Conservation (phyloP, 2,888 invertebrate genomes). For the Agriopis marginaria region DNA sequence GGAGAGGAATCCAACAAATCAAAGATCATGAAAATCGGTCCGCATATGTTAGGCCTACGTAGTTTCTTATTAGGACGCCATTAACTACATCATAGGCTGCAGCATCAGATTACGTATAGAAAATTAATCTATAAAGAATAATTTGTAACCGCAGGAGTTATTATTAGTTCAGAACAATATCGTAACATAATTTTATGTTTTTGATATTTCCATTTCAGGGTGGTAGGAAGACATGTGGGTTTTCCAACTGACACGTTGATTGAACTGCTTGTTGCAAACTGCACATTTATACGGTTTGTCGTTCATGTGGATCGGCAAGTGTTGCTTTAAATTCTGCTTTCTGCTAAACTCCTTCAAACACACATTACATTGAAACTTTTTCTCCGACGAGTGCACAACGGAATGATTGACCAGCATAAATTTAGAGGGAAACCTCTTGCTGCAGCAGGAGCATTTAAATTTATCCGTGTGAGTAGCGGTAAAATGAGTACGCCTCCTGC, state of each 20-base stretch:
- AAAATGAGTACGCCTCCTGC: slow-evolving; percentile 48
- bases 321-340: slow-evolving; percentile 37
- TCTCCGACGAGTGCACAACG: slow-evolving; percentile 39
- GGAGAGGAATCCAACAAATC: too few relatives aligned
- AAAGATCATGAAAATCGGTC: background rate
- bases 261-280: slow-evolving; percentile 42
- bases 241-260: slow-evolving; percentile 44
- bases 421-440: slow-evolving; percentile 37
- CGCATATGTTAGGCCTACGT: background rate
- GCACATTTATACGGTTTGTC: slow-evolving; percentile 42
- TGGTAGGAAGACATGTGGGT: slow-evolving; percentile 45
- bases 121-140: too few relatives aligned
- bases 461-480: slow-evolving; percentile 47
- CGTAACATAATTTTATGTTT: background rate
- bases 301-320: slow-evolving; percentile 41
- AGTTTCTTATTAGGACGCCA: background rate
- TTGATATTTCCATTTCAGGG: slow-evolving; percentile 21
- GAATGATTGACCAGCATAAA: slow-evolving; percentile 32
- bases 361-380: slow-evolving; percentile 37
- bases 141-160: background rate
- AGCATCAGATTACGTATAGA: too few relatives aligned
- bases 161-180: too few relatives aligned
- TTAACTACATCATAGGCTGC: background rate
- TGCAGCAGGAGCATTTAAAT: slow-evolving; percentile 39
- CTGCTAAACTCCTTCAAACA: slow-evolving; percentile 41